Conservation (phyloP, 2,113 vertebrate species). For the Brienomyrus longianalis region DNA sequence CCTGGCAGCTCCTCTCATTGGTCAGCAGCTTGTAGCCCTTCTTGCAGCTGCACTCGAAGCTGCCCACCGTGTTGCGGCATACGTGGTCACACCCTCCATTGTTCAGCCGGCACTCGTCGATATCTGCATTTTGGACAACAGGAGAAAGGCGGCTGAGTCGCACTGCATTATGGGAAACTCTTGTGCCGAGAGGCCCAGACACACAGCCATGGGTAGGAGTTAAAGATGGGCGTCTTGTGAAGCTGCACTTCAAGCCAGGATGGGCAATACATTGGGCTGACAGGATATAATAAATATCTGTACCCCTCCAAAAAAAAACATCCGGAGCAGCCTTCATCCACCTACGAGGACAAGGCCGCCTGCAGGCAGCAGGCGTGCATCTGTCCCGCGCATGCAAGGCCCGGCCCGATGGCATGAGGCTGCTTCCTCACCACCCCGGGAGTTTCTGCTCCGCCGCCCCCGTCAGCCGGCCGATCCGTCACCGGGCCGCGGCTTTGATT, state of each 20-base stretch:
- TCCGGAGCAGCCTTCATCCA: background rate
- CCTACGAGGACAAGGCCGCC: background rate
- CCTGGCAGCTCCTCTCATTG: conserved; percentile 93
- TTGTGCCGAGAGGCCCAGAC: background rate
- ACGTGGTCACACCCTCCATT: conserved; percentile 95
- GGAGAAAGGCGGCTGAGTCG: background rate
- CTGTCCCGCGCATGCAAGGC: background rate
- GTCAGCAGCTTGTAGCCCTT: conserved; percentile 96
- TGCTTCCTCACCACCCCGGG: conserved; percentile 30
- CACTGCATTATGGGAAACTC: background rate
- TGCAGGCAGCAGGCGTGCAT: background rate
- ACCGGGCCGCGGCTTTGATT: conserved; percentile 39
- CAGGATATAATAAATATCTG: background rate
- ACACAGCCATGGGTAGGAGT: background rate
- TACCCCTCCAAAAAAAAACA: background rate
- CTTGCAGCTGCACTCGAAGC: conserved; percentile 96
- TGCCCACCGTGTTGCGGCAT: conserved; percentile 93
- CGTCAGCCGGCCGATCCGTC: conserved; percentile 43
- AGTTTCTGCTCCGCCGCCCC: conserved; percentile 30
- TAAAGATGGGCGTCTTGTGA: background rate
- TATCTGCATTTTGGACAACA: conserved; percentile 61
- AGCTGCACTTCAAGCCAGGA: background rate
- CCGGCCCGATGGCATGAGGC: background rate
- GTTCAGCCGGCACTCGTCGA: conserved; percentile 88
- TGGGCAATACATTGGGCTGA: background rate